Evolutionary conservation across 2,797 vertebrate genomes (phyloP), one percentile per base, ranked within the genome.

Genomic region (Setipinna tenuifilis): DNA sequence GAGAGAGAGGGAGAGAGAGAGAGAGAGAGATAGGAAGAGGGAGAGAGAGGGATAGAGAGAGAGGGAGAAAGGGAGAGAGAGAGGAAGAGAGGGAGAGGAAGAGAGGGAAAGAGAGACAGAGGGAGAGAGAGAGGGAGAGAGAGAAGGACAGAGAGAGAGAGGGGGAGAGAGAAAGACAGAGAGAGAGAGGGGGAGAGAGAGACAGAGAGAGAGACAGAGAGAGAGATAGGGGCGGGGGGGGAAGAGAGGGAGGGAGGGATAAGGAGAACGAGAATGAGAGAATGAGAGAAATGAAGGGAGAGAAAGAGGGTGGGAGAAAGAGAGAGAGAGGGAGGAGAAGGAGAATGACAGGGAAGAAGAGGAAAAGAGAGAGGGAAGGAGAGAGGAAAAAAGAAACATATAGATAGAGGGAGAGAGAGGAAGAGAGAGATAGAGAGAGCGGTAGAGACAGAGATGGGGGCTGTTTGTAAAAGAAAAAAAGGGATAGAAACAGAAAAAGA

Each of bases 381-480:
- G n/a, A 62, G 0, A 11, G 84, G 65, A 19, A 21, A 68, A 82
- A 81, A 11, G 82, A 21, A 16, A 50, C 5, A 0, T 11, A 50
- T n/a, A n/a, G n/a, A n/a, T n/a, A n/a, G 78, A 31, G 41, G 81
- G 82, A 14, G 59, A 85, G 86, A 68, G 44, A 44, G 84, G 86
- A 31, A 57, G n/a, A 12, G n/a, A 23, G n/a, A 25, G 5, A 9
- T 12, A 23, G 23, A 65, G 10, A 28, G 6, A 28, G 62, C 10
- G n/a, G n/a, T n/a, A 65, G 62, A 68, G 11, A 14, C 25, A 41
- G 35, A 41, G 35, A 5, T 41, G 35, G 35, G 35, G 35, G 35
- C n/a, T 41, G 35, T 41, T 41, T 41, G 2, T 41, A 41, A 41
- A 41, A 5, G 5, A 5, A 41, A 2, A 41, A 41, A 5, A 41